Conservation (phyloP, 2,888 invertebrate genomes). For the Parapristionchus giblindavisi region DNA sequence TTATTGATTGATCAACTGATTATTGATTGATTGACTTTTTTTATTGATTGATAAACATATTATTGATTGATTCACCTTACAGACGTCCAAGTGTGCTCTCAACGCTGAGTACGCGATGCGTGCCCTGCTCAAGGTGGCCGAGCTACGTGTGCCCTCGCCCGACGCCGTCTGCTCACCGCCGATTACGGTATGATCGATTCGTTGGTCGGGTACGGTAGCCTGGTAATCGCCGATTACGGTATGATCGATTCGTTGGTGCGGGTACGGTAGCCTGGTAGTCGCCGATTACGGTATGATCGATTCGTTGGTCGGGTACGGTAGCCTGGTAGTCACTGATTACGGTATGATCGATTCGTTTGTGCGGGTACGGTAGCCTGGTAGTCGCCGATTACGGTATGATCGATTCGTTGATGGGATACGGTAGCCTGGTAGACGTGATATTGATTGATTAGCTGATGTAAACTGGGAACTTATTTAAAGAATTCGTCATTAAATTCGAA, state of each 20-base stretch:
- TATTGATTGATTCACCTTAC: neutral
- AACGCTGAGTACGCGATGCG: slow-evolving; percentile 37
- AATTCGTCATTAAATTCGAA: too few relatives aligned
- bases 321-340: too few relatives aligned
- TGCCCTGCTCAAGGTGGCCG: slow-evolving; percentile 44
- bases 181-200: slow-evolving; percentile 44
- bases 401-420: too few relatives aligned
- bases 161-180: slow-evolving; percentile 36
- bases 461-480: neutral
- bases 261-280: slow-evolving; percentile 25
- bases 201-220: too few relatives aligned
- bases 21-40: neutral
- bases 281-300: slow-evolving; percentile 45
- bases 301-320: too few relatives aligned
- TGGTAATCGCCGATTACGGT: too few relatives aligned
- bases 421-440: too few relatives aligned
- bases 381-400: slow-evolving; percentile 43
- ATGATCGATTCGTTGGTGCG: too few relatives aligned
- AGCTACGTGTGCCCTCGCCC: slow-evolving; percentile 33
- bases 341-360: too few relatives aligned
- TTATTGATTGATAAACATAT: neutral
- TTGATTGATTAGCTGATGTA: neutral
- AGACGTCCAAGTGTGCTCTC: slow-evolving; percentile 15
- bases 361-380: too few relatives aligned
- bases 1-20: too few relatives aligned